Conservation (phyloP, 1,140 invertebrate genomes). For the Eumaeus atala region DNA sequence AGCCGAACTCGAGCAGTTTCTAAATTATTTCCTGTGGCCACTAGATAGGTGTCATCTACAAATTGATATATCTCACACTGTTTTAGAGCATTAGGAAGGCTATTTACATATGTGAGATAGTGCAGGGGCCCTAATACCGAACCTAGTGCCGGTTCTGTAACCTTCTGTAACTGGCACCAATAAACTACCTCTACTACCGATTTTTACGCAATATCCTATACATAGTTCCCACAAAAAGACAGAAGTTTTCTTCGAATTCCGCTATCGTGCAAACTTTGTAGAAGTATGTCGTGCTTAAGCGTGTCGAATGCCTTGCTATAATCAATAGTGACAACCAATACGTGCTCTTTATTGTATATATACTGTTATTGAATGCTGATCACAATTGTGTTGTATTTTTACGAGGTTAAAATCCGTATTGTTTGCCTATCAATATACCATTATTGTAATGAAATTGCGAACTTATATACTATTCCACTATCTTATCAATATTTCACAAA, state of each 20-base stretch:
- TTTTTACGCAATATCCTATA: conserved; percentile 1
- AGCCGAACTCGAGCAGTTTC: too few species aligned
- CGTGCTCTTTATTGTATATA: conserved; percentile 20
- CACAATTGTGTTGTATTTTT: conserved; percentile 16
- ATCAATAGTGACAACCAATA: conserved; percentile 12
- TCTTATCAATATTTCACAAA: conserved; percentile 24
- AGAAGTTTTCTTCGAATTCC: conserved; percentile 7
- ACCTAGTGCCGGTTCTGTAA: conserved; percentile 25
- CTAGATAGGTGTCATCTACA: too few species aligned
- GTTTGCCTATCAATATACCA: too few species aligned
- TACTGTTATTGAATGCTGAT: conserved; percentile 18
- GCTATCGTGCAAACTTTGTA: conserved; percentile 7
- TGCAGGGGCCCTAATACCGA: conserved; percentile 25
- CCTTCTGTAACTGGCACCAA: conserved; percentile 10
- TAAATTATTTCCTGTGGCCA: too few species aligned
- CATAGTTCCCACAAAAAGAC: conserved; percentile 9
- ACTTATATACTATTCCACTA: conserved; percentile 23
- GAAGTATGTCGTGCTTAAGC: too few species aligned
- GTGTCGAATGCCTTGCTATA: conserved; percentile 8
- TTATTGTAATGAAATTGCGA: conserved; percentile 16
- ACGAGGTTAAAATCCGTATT: conserved; percentile 19
- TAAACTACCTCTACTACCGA: not conserved
- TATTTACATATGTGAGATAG: conserved; percentile 25
- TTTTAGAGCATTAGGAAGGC: conserved; percentile 14
- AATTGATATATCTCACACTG: too few species aligned